Evolutionary conservation across 35 echinoderm and acorn worm genomes (phyloP), one percentile per base, ranked within the genome.

Genomic region (Apostichopus californicus): DNA sequence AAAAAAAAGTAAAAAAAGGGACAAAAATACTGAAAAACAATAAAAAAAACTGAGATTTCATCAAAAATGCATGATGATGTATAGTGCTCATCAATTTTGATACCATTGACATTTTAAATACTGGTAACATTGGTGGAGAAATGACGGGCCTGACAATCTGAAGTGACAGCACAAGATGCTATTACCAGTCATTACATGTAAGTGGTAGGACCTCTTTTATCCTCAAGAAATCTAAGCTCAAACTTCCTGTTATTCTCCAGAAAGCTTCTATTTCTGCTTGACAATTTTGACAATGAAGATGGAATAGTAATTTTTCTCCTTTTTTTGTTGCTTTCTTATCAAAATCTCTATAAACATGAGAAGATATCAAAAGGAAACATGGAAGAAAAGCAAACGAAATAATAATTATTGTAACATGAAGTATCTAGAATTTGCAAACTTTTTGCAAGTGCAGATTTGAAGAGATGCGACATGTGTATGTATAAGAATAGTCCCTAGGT

Each of bases 61-160:
- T 75, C 71, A 46, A 13, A 75, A 75, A 75, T 75, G 71, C 17
- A 75, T 75, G 71, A 75, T 75, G 71, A 75, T 18, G 71, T 75
- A 18, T 75, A 22, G 71, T 75, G 71, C 71, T 75, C 21, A 75
- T 75, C 71, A 75, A 75, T 75, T 75, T 75, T 75, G 71, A 75
- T 75, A 75, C 81, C n/a, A 58, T 58, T 85, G 81, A 85, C 81
- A 85, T 85, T 85, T 55, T 58, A 59, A n/a, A 85, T 75, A 52
- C n/a, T 58, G n/a, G 55, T 85, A 23, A 85, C 55, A 85, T 85
- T 58, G 6, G 57, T 59, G 57, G 54, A 85, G 57, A 46, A 58
- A 85, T 85, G 81, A 85, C 56, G 11, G 81, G 14, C 2, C 7
- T 85, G 81, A 85, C 55, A 85, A 85, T 56, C 57, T 59, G 3